Evolutionary conservation across 1,140 invertebrate species (phyloP).

Genomic region (Drosophila virilis): DNA sequence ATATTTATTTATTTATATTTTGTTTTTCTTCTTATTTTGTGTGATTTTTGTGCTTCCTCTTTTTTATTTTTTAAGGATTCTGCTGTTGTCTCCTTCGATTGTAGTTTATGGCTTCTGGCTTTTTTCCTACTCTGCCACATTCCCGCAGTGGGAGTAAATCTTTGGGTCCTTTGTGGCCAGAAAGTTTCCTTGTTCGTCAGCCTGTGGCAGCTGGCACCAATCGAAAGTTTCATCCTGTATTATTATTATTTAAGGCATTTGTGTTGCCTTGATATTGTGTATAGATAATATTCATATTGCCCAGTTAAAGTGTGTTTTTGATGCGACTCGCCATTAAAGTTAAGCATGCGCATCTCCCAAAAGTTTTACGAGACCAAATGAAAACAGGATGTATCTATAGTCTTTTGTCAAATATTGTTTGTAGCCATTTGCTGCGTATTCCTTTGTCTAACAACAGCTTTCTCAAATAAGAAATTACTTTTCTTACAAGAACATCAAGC

Average conservation of each 20-base stretch:
- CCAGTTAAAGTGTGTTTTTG: slow-evolving; percentile 15
- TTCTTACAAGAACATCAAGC: too few species aligned
- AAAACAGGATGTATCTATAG: neutral
- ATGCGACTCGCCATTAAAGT: slow-evolving; percentile 4
- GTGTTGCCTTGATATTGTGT: slow-evolving; percentile 7
- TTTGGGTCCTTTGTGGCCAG: slow-evolving; percentile 46
- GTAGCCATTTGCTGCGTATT: too few species aligned
- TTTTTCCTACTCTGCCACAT: neutral
- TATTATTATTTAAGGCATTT: slow-evolving; percentile 36
- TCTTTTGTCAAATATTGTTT: neutral
- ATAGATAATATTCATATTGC: slow-evolving; percentile 34
- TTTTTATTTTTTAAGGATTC: slow-evolving; percentile 2
- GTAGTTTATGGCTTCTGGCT: slow-evolving; percentile 68
- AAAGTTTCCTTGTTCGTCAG: slow-evolving; percentile 69
- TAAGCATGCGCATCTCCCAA: slow-evolving; percentile 10
- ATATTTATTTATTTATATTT: slow-evolving; percentile 65
- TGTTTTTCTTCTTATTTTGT: slow-evolving; percentile 15
- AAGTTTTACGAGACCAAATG: neutral
- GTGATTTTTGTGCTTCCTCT: slow-evolving; percentile 1
- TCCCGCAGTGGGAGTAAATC: slow-evolving; percentile 20
- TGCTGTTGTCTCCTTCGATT: slow-evolving; percentile 62
- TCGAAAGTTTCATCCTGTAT: slow-evolving; percentile 41
- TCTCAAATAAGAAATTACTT: too few species aligned
- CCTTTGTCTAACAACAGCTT: too few species aligned
- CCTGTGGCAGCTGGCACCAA: slow-evolving; percentile 44